Conservation (phyloP, 2,888 invertebrate genomes). For the Eupeodes luniger region DNA sequence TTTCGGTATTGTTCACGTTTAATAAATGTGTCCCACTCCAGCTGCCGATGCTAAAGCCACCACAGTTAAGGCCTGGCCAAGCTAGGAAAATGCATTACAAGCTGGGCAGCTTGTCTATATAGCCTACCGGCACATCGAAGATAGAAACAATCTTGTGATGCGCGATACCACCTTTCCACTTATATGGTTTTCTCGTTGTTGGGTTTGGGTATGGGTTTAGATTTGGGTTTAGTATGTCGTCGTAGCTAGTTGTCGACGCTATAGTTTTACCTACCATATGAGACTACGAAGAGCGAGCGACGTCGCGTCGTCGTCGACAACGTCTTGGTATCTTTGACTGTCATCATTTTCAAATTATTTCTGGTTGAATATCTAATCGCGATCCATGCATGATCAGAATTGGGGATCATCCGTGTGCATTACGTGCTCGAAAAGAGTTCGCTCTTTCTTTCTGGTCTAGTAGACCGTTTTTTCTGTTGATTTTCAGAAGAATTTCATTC, state of each 20-base stretch:
- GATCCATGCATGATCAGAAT: slow-evolving; percentile 84
- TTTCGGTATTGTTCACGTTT: slow-evolving; percentile 76
- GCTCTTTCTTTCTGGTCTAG: slow-evolving; percentile 55
- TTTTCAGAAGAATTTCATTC: slow-evolving; percentile 66
- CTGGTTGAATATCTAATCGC: slow-evolving; percentile 85
- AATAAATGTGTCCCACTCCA: slow-evolving; percentile 67
- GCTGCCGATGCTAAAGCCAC: slow-evolving; percentile 22
- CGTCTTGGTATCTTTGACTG: slow-evolving; percentile 83
- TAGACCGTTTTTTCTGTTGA: slow-evolving; percentile 60
- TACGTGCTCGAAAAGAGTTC: slow-evolving; percentile 68
- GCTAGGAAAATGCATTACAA: slow-evolving; percentile 67
- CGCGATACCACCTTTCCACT: slow-evolving; percentile 69
- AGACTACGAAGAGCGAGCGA: slow-evolving; percentile 16
- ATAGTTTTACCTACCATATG: not conserved
- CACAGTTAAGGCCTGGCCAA: slow-evolving; percentile 45
- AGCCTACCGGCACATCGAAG: slow-evolving; percentile 62
- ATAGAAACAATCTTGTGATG: slow-evolving; percentile 72
- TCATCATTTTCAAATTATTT: slow-evolving; percentile 85
- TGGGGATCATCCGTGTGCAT: slow-evolving; percentile 75
- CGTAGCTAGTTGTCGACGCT: slow-evolving; percentile 53
- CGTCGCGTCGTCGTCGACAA: slow-evolving; percentile 48
- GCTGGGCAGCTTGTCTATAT: slow-evolving; percentile 51
- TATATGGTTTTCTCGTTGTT: slow-evolving; percentile 51
- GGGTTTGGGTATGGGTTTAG: not conserved
- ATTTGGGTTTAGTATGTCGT: slow-evolving; percentile 30